Evolutionary conservation across 2,888 invertebrate genomes (phyloP), one percentile per base, ranked within the genome.

Genomic region (Volucella bombylans): DNA sequence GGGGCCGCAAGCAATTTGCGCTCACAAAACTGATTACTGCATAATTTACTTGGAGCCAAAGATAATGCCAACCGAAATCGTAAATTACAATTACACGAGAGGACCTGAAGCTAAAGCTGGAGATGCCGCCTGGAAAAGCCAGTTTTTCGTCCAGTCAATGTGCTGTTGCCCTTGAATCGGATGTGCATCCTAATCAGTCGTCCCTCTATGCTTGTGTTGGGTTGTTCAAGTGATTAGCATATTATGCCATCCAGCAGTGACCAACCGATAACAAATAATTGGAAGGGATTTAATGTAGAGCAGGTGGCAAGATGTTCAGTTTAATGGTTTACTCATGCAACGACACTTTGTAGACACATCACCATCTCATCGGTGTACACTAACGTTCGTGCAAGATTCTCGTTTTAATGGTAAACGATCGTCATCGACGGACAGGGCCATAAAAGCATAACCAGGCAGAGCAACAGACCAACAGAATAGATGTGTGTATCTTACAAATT

Each of bases 11-110:
- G 85, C 85, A 77, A 81, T 77, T 72, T 77, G 81, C 81, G 81
- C 81, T 85, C 54, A 41, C 62, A 76, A 76, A 85, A 81, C 80
- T 64, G 85, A 85, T 85, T 85, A 81, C 85, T 77, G 77, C 71
- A 85, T 81, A 85, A 85, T 81, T 85, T 85, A 85, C 85, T 59
- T 68, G 61, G 76, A 71, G 39, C 54, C 78, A 57, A 71, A 78
- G 72, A 69, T 73, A 68, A 73, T 69, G 41, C 72, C 57, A 77
- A 68, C 81, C 64, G 59, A 81, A 85, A 85, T 81, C 85, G 77
- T 85, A 85, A 85, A 81, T 68, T 81, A 59, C 85, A 81, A 85
- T 80, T 80, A 77, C 64, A 81, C 57, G 68, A 18, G 76, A 62
- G 43, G 67, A 59, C 43, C 12, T 31, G 31, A 31, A 14, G 15